These are phyloP conservation scores for Melipona quadrifasciata DNA, from an alignment of 1,140 invertebrate genomes.

Conservation along the genomic window DNA sequence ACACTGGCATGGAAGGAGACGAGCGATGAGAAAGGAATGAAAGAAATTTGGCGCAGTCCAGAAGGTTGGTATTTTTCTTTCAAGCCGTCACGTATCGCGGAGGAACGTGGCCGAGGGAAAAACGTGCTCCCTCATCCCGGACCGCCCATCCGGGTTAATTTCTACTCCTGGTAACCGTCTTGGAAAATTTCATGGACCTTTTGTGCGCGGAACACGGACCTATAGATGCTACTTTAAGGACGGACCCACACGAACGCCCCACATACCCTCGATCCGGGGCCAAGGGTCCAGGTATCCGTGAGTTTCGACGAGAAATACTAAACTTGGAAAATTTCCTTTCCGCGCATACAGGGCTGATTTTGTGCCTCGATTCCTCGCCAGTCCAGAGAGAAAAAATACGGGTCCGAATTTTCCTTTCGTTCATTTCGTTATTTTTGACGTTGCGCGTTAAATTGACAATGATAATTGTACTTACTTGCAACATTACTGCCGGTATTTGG, in stretches of 20 bases:
- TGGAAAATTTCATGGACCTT: constrained; percentile 53
- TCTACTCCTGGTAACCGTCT: constrained; percentile 21
- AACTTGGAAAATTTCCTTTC: neutral
- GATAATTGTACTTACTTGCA: too few relatives aligned
- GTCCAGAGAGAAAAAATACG: too few relatives aligned
- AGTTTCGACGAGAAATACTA: neutral
- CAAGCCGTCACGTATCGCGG: neutral
- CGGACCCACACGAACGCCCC: neutral
- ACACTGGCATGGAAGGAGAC: too few relatives aligned
- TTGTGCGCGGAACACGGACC: constrained; percentile 12
- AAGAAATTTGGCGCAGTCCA: too few relatives aligned
- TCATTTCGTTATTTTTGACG: too few relatives aligned
- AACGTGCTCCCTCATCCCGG: neutral
- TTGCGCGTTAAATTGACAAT: too few relatives aligned
- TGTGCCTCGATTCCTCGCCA: too few relatives aligned
- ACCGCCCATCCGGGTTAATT: constrained; percentile 17
- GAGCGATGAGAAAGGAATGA: neutral
- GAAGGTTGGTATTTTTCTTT: neutral
- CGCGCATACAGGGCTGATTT: too few relatives aligned
- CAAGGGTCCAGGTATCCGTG: neutral
- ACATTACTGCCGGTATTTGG: too few relatives aligned
- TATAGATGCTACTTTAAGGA: neutral
- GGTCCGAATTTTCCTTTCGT: too few relatives aligned
- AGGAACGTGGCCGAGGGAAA: neutral
- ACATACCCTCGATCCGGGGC: neutral